phyloP scores from a whole-genome alignment of 2,113 vertebrate species.

The Triplophysa rosa region DNA sequence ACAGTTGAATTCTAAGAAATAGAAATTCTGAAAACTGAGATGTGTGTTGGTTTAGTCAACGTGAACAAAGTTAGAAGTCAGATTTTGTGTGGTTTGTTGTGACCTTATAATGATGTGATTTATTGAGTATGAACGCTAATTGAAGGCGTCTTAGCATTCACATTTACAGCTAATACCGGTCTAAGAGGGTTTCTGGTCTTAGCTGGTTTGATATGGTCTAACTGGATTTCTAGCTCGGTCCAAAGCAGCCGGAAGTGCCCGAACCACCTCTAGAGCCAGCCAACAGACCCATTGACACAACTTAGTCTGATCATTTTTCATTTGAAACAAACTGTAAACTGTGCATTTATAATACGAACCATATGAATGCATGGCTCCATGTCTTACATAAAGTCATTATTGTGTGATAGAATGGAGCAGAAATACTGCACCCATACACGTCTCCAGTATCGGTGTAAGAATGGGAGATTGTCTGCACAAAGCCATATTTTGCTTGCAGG shows the following conservation, averaged over 20 bases:
- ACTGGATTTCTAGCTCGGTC: no score
- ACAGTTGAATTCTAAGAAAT: not conserved
- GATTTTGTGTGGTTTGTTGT: not conserved
- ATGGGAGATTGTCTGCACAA: conserved; percentile 5
- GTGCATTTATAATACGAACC: no score
- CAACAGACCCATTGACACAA: no score
- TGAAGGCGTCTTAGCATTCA: no score
- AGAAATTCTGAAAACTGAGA: not conserved
- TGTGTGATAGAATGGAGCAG: not conserved
- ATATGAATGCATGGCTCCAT: not conserved
- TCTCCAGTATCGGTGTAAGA: conserved; percentile 2
- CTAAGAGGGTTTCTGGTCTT: no score
- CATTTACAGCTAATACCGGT: no score
- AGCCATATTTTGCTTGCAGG: conserved; percentile 10
- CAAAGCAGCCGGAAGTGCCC: no score
- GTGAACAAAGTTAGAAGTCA: not conserved
- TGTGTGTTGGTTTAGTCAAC: not conserved
- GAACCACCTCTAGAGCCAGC: no score
- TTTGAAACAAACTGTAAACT: not conserved
- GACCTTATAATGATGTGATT: not conserved
- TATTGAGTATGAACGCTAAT: no score
- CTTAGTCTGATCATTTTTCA: no score
- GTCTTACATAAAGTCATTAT: not conserved
- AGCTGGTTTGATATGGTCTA: no score
- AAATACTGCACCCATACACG: no score